Percentiles rank a stretch among this genome's conserved stretches.
Evolutionary conservation across 2,113 vertebrate species (phyloP).

Genomic region (Dasyornis broadbenti): DNA sequence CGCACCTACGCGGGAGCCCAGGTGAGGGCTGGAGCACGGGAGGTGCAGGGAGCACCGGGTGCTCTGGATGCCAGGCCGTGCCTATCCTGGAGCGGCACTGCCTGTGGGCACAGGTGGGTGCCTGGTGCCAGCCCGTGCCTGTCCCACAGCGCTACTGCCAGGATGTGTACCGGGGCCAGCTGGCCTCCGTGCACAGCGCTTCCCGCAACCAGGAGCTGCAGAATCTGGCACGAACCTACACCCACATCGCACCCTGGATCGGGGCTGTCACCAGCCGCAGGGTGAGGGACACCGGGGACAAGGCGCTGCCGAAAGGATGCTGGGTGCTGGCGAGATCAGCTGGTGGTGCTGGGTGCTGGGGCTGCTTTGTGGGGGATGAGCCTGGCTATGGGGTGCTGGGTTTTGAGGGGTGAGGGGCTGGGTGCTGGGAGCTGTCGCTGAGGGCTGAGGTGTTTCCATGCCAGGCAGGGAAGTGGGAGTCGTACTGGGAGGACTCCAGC

Average conservation of each 20-base stretch:
- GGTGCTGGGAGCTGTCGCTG: background rate
- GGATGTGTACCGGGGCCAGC: background rate
- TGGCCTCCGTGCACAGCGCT: background rate
- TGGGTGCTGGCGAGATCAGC: background rate
- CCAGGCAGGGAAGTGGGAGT: background rate
- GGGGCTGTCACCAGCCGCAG: background rate
- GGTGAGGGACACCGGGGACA: background rate
- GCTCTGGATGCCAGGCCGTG: background rate
- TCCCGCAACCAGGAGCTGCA: background rate
- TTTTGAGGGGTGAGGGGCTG: background rate
- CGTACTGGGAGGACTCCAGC: background rate
- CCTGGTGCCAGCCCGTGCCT: background rate
- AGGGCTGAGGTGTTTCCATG: background rate
- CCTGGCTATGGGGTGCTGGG: background rate
- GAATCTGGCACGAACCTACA: background rate
- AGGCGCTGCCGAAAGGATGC: background rate
- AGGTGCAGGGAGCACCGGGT: background rate
- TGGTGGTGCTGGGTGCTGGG: background rate
- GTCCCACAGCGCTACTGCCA: background rate
- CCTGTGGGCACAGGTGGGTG: background rate
- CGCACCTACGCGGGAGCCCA: fast-evolving
- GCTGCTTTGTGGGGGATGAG: too few species aligned
- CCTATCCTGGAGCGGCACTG: fast-evolving
- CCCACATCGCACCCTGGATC: fast-evolving
- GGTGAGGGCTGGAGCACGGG: background rate